Conservation (phyloP, 2,888 invertebrate species). For the Temnothorax ravouxi region DNA sequence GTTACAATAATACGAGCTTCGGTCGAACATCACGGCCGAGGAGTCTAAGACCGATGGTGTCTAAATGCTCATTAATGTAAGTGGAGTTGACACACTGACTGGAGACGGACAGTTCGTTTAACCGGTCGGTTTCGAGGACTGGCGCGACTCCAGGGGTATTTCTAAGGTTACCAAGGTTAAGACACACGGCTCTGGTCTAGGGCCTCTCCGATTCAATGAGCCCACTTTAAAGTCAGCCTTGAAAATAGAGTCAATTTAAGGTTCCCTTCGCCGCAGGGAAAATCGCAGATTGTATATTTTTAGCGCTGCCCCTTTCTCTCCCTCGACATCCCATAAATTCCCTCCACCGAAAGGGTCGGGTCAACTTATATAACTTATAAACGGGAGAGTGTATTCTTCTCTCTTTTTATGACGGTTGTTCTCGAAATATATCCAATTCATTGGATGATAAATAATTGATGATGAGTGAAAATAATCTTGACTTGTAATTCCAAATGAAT, state of each 20-base stretch:
- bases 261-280: constrained; percentile 20
- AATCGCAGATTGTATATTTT: constrained; percentile 33
- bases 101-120: constrained; percentile 47
- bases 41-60: neutral
- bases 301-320: neutral
- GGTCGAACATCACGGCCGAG: neutral
- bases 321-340: neutral
- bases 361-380: constrained; percentile 1
- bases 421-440: neutral
- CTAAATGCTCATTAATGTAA: constrained; percentile 37
- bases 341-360: neutral
- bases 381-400: neutral
- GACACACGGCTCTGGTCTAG: constrained; percentile 49
- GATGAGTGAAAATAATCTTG: neutral
- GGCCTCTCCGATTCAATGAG: constrained; percentile 58
- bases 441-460: neutral
- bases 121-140: constrained; percentile 30
- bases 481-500: neutral
- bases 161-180: constrained; percentile 68
- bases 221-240: constrained; percentile 41
- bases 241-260: constrained; percentile 47
- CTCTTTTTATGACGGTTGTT: neutral
- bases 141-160: constrained; percentile 62
- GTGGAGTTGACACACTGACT: constrained; percentile 43
- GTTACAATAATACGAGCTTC: neutral